Base-by-base conservation (phyloP, 1,140 invertebrate species). In the Drosophila ohnishii region DNA sequence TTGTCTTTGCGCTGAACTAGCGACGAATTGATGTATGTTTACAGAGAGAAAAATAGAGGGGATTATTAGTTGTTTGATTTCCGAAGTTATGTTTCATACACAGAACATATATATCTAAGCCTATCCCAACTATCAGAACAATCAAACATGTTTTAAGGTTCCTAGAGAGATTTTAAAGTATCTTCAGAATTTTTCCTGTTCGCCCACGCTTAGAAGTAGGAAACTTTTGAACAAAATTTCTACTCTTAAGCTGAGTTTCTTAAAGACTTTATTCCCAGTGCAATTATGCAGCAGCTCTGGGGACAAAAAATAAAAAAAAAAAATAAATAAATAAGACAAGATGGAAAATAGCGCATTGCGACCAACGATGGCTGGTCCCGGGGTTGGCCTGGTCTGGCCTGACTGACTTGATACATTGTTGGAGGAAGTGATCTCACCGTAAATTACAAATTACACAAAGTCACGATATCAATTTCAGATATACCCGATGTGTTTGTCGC, bases 401-500 rank as follows among this genome's bases (percentile, higher is more conserved):
- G 55, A 37, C 58, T 45, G 74, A 64, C 69, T 65, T 82, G 80
- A 78, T 78, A 83, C 80, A 70, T 79, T 80, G 74, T 80, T 77
- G 78, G 69, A 88, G 84, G 84, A 88, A 88, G 84, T 88, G 84
- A 88, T 88, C 84, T 88, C 84, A 88, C 88, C 84, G 84, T 88
- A 88, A 88, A 88, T 88, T 88, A 88, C 84, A 88, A 88, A 88
- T 88, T 88, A 88, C 84, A 88, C 85, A 88, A 78, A 88, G 84
- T 88, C 84, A 88, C 84, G 84, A 88, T 88, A 88, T 88, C 84
- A 88, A 88, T 88, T 88, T 88, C 84, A 87, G 83, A 88, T 88
- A 84, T 70, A 58, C 40, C 77, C 75, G 72, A 88, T 75, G 64
- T 80, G 61, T 69, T 75, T 85, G 64, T 73, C 75, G 51, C 58